Base-by-base conservation (phyloP, 1,140 invertebrate genomes). In the Lepidotrigona ventralis region DNA sequence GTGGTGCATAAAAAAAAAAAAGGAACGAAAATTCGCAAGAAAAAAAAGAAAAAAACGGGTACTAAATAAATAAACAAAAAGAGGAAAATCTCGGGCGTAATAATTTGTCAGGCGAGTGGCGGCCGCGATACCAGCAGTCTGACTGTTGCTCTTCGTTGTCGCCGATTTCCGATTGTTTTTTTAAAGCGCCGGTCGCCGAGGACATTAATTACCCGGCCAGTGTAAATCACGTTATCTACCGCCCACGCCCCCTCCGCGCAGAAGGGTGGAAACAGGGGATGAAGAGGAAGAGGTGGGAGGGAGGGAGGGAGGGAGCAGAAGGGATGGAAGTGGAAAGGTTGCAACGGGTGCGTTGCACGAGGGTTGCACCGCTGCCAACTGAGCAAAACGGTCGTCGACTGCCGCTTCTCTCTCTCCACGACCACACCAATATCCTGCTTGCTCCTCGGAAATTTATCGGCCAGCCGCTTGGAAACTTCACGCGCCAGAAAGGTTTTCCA, bases 151-250 rank as follows among this genome's bases (percentile, higher is more conserved):
- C 84, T 89, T 85, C 79, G 86, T 86, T 84, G 89, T 90, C 88
- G 90, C 89, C 91, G 92, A 91, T 92, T 92, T 92, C 90, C 92
- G 90, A 92, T 92, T 92, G 90, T 91, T 91, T 90, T 91, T 90
- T 87, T 86, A 89, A 89, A 89, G 79, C 85, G 77, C 83, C 87
- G 88, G 82, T 87, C 82, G 88, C 87, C 79, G 85, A 86, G 89
- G 87, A 90, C 90, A 91, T 92, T 93, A 92, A 92, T 93, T 92
- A 92, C 91, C 82, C 86, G 75, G 76, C 74, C 86, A 84, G 85
- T 87, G 91, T 92, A 92, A 92, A 93, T 92, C 92, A 92, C 89
- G 91, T 92, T 92, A 93, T 93, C 92, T 90, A 68, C 81, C 81
- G 66, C 76, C 79, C 87, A 86, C 87, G 70, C 83, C 81, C 79